Conservation (phyloP, 2,888 invertebrate species). For the Dioctria linearis region DNA sequence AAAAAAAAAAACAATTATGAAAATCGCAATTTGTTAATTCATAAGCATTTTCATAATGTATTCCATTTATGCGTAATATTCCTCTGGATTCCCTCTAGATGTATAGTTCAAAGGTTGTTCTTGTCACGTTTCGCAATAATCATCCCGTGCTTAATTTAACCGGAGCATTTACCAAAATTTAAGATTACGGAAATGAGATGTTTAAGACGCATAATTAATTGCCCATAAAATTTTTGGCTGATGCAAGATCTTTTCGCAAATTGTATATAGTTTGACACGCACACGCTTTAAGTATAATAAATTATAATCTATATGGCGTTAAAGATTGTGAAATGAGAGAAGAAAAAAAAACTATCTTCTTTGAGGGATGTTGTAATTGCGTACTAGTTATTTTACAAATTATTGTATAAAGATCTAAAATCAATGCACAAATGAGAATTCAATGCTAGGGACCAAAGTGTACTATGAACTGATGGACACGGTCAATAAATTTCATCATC, state of each 20-base stretch:
- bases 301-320: background rate
- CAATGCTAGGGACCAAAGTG: no score
- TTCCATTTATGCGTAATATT: constrained; percentile 20
- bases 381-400: no score
- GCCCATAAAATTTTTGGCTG: background rate
- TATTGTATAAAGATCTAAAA: no score
- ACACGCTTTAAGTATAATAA: background rate
- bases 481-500: constrained; percentile 27
- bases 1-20: constrained; percentile 27
- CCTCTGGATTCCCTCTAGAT: background rate
- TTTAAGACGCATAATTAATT: background rate
- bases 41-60: constrained; percentile 3
- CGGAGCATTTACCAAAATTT: background rate
- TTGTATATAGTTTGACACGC: background rate
- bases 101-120: constrained; percentile 1
- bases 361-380: no score
- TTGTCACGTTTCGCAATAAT: background rate
- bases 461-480: no score
- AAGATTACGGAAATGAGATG: background rate
- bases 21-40: constrained; percentile 32
- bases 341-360: no score
- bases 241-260: background rate
- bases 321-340: background rate
- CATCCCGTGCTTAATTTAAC: background rate
- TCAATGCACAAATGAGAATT: no score